These are phyloP conservation scores for Burhinus oedicnemus DNA, from an alignment of 2,113 vertebrate genomes.

Conservation along the genomic window DNA sequence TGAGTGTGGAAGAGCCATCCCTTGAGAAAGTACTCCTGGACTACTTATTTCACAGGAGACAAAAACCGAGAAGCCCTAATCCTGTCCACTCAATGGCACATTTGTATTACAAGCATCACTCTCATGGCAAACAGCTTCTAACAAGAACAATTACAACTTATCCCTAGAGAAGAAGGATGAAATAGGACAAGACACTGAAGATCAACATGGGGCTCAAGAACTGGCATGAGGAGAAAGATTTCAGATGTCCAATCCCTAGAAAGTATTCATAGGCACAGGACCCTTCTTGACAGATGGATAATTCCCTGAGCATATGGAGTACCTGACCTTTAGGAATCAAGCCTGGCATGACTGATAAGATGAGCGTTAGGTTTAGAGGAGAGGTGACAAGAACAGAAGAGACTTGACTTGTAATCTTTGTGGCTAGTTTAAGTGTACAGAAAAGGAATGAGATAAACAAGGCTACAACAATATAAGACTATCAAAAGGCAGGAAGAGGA, in stretches of 20 bases:
- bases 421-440: not conserved
- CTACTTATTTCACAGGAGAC: not conserved
- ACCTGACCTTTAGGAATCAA: constrained; percentile 1
- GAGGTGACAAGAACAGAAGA: not conserved
- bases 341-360: not conserved
- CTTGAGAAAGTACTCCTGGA: rapidly evolving
- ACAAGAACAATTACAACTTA: not conserved
- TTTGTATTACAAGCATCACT: not conserved
- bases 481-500: not conserved
- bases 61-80: not conserved
- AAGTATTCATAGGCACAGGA: not conserved
- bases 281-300: not conserved
- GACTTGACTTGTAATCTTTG: not conserved
- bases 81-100: not conserved
- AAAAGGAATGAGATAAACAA: not conserved
- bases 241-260: not conserved
- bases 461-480: not conserved
- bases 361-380: not conserved
- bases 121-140: not conserved
- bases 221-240: not conserved
- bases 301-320: not conserved
- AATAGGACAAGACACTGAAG: not conserved
- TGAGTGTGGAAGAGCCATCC: not conserved
- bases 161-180: not conserved
- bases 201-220: not conserved